Evolutionary conservation across 2,797 vertebrate species (phyloP).

Genomic region (Chloroceryle inda): DNA sequence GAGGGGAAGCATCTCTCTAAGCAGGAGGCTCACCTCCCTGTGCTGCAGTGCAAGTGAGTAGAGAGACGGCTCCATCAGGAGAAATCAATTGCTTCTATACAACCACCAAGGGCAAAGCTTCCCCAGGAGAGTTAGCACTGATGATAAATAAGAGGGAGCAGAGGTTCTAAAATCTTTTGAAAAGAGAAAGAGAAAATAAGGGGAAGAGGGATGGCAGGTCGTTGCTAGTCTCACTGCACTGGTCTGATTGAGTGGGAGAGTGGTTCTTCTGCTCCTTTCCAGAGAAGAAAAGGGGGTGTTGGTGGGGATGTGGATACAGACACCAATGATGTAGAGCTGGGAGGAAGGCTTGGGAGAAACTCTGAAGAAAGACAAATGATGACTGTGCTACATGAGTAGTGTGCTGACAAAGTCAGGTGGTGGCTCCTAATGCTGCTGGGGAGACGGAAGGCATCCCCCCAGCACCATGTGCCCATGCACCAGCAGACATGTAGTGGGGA

Average conservation of each 20-base stretch:
- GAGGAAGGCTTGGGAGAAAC: neutral
- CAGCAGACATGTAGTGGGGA: neutral
- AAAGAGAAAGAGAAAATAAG: neutral
- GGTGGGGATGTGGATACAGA: accelerated
- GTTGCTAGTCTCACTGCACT: neutral
- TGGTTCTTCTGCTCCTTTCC: neutral
- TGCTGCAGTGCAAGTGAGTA: neutral
- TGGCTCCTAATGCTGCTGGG: neutral
- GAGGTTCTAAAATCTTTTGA: neutral
- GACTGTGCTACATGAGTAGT: accelerated
- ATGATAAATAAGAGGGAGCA: neutral
- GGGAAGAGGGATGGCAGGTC: neutral
- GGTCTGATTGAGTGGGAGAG: neutral
- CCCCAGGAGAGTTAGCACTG: neutral
- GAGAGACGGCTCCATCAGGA: neutral
- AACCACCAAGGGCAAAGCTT: neutral
- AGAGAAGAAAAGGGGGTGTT: accelerated
- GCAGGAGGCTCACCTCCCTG: accelerated
- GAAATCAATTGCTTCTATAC: neutral
- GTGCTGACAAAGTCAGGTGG: neutral
- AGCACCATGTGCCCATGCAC: accelerated
- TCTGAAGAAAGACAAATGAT: neutral
- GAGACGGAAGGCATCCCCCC: neutral
- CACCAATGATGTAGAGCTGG: neutral
- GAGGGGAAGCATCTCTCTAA: neutral